Evolutionary conservation across 2,888 invertebrate species (phyloP).

Genomic region (Papilio demoleus): DNA sequence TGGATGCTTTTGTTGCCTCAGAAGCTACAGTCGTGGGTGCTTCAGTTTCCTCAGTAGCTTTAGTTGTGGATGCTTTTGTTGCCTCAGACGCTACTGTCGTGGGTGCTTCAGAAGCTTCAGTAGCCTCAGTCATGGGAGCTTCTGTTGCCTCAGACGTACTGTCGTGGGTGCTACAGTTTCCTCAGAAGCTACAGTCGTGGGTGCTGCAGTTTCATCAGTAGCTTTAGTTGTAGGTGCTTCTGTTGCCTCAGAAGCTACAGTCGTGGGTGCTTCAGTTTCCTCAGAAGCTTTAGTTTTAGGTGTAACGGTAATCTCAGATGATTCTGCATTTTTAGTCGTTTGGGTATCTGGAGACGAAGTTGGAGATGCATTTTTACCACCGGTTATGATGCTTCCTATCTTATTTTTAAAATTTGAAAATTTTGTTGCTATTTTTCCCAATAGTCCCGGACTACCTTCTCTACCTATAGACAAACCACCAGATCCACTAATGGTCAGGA

Average conservation of each 20-base stretch:
- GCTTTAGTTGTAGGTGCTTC: neutral
- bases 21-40: neutral
- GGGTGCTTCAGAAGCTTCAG: neutral
- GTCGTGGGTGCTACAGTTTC: neutral
- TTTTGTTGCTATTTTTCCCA: neutral
- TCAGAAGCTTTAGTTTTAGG: slow-evolving; percentile 1
- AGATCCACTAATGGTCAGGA: neutral
- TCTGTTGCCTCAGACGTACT: neutral
- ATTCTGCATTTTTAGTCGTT: neutral
- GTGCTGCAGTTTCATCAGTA: neutral
- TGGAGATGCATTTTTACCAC: neutral
- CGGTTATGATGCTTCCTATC: slow-evolving; percentile 1
- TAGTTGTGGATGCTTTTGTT: too few species aligned
- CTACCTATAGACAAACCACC: neutral
- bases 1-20: neutral
- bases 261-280: neutral
- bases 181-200: neutral
- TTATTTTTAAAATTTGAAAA: slow-evolving; percentile 8
- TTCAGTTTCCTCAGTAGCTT: neutral
- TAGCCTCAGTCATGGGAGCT: neutral
- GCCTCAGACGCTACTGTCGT: too few species aligned
- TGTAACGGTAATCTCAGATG: neutral
- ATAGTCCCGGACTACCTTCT: neutral
- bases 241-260: neutral
- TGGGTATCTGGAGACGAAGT: neutral